A percentile compares a stretch with the other conserved stretches of the same genome.
Conservation (phyloP, 2,113 vertebrate genomes). For the Malaclemys terrapin region DNA sequence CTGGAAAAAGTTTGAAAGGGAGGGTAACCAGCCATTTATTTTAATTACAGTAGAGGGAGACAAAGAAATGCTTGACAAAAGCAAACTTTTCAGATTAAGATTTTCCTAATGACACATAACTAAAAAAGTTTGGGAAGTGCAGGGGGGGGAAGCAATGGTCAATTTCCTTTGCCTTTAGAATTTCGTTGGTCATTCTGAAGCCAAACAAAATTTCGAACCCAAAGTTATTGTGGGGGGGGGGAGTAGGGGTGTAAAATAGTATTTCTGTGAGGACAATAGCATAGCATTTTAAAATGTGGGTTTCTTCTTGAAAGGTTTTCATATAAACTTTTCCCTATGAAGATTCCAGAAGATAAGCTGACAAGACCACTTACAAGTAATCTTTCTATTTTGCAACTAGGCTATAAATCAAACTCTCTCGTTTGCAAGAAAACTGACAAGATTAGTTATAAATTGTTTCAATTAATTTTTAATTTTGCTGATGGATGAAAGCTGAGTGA, state of each 20-base stretch:
- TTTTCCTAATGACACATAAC: background rate
- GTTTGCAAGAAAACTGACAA: background rate
- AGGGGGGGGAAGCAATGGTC: background rate
- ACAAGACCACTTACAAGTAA: background rate
- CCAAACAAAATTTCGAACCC: background rate
- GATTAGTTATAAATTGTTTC: background rate
- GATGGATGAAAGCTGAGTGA: background rate
- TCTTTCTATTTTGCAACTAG: no score
- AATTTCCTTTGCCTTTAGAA: background rate
- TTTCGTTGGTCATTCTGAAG: background rate
- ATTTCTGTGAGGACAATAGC: background rate
- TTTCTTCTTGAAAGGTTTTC: background rate
- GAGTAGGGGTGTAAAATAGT: background rate
- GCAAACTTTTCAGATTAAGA: background rate
- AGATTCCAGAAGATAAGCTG: background rate
- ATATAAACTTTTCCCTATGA: background rate
- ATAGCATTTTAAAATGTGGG: background rate
- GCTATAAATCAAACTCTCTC: background rate
- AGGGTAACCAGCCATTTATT: background rate
- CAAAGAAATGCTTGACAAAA: background rate
- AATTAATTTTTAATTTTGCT: background rate
- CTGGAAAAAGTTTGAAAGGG: background rate
- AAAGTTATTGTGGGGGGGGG: background rate
- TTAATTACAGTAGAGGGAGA: background rate
- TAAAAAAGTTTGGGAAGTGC: background rate